Evolutionary conservation across 2,113 vertebrate genomes (phyloP), one percentile per base, ranked within the genome.

Genomic region (Galbula dea): DNA sequence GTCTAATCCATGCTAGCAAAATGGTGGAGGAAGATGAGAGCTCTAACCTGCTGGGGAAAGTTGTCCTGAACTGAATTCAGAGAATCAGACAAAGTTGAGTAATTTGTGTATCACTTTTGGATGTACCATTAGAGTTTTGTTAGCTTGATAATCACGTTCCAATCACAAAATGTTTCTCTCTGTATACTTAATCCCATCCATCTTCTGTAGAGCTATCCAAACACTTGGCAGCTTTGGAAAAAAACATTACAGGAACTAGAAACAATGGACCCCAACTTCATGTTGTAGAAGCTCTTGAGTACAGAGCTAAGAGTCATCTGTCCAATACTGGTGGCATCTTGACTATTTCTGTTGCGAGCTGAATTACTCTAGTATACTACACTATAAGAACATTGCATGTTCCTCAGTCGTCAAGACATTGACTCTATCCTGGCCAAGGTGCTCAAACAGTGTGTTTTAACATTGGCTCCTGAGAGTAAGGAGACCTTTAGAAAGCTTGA

Each of bases 51-150:
- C 49, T 67, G 69, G 16, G 19, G 21, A 41, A 76, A 46, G 32
- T 75, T 94, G 32, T 83, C 58, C 34, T 79, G 55, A 71, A 15
- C 46, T 86, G 37, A 58, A 71, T 83, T 83, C 43, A 76, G 34
- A 34, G 49, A 88, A 68, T 46, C 26, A 10, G 69, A 49, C 27
- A 23, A 74, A 67, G 45, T 41, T 87, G n/a, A 88, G 51, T 76
- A 77, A 37, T 48, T 93, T 94, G 78, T 12, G 18, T 65, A 52
- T 85, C 23, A 17, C 87, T 87, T 88, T 84, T 68, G 57, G 45
- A 49, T 85, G 93, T 95, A 37, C 74, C 32, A 27, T 83, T 91
- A 87, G 32, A 86, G 57, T 59, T 93, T 95, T 61, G 36, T 94
- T 94, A 95, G 41, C 63, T 91, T 3, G 0, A 63, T 77, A 93